A percentile compares a stretch with the other conserved stretches of the same genome.
These are phyloP conservation scores for Fabriciana adippe DNA, from an alignment of 2,888 invertebrate genomes.

Conservation along the genomic window DNA sequence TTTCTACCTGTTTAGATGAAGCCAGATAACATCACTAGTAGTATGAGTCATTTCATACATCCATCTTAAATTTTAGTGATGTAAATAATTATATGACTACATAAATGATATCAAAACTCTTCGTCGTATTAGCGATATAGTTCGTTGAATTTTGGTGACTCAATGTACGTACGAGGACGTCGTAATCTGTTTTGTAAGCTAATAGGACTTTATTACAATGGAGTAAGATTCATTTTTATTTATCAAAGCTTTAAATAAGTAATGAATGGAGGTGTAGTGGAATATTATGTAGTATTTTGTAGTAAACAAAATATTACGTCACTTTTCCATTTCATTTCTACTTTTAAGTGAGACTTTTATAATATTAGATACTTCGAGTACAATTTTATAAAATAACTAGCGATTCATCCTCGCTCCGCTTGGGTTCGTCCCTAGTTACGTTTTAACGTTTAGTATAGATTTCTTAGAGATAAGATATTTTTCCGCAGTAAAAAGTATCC, in stretches of 20 bases:
- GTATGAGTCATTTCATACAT: slow-evolving; percentile 6
- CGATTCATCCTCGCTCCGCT: too few relatives aligned
- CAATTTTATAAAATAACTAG: too few relatives aligned
- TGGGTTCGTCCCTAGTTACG: too few relatives aligned
- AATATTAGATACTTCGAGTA: too few relatives aligned
- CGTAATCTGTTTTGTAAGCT: background rate
- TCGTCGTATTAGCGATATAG: background rate
- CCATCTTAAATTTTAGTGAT: background rate
- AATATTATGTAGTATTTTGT: slow-evolving; percentile 15
- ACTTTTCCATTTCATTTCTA: background rate
- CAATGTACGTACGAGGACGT: background rate
- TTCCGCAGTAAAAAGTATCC: too few relatives aligned
- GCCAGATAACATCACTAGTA: slow-evolving; percentile 2
- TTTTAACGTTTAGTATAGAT: too few relatives aligned
- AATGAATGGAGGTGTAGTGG: slow-evolving; percentile 14
- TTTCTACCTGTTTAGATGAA: background rate
- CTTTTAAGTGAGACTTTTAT: too few relatives aligned
- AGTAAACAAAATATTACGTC: slow-evolving; percentile 17
- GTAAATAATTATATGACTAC: slow-evolving; percentile 3
- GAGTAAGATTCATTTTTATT: background rate
- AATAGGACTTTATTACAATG: background rate
- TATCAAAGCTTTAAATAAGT: background rate
- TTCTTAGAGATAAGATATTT: too few relatives aligned
- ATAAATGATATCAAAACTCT: slow-evolving; percentile 14
- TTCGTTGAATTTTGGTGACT: slow-evolving; percentile 14